A percentile compares a stretch with the other conserved stretches of the same genome.
These are phyloP conservation scores for Pycnomerus fuliginosus DNA, from an alignment of 2,888 invertebrate species.

Conservation along the genomic window DNA sequence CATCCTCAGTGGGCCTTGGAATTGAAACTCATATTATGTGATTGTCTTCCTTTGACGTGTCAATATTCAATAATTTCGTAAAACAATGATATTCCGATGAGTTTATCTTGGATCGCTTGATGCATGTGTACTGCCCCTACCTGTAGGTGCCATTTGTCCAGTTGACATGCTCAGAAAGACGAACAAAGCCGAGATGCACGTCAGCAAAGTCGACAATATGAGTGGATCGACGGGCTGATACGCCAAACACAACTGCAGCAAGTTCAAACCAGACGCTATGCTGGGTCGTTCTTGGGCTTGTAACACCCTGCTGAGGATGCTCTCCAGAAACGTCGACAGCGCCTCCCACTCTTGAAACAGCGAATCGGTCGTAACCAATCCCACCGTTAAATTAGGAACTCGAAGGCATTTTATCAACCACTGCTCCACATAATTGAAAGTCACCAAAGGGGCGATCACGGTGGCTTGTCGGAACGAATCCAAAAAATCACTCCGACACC, in stretches of 20 bases:
- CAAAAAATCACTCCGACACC: constrained; percentile 19
- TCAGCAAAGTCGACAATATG: constrained; percentile 79
- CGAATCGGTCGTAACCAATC: constrained; percentile 59
- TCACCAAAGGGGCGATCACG: constrained; percentile 75
- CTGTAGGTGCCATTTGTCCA: constrained; percentile 67
- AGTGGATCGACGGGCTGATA: constrained; percentile 77
- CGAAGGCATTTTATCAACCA: constrained; percentile 78
- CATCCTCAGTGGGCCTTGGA: too few relatives aligned
- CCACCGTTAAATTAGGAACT: constrained; percentile 46
- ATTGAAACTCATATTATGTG: too few relatives aligned
- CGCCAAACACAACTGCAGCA: constrained; percentile 76
- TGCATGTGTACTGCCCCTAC: too few relatives aligned
- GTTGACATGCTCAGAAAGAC: constrained; percentile 88
- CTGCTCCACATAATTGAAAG: constrained; percentile 79
- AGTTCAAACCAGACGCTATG: constrained; percentile 70
- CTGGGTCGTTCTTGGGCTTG: constrained; percentile 72
- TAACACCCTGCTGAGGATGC: constrained; percentile 77
- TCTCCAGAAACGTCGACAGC: constrained; percentile 73
- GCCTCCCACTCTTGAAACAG: constrained; percentile 86
- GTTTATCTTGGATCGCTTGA: too few relatives aligned
- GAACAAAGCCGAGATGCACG: constrained; percentile 88
- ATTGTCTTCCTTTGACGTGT: too few relatives aligned
- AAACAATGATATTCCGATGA: too few relatives aligned
- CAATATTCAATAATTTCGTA: too few relatives aligned
- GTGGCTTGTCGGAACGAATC: constrained; percentile 67